Evolutionary conservation across 2,797 vertebrate genomes (phyloP), one percentile per base, ranked within the genome.

Genomic region (Esox lucius): DNA sequence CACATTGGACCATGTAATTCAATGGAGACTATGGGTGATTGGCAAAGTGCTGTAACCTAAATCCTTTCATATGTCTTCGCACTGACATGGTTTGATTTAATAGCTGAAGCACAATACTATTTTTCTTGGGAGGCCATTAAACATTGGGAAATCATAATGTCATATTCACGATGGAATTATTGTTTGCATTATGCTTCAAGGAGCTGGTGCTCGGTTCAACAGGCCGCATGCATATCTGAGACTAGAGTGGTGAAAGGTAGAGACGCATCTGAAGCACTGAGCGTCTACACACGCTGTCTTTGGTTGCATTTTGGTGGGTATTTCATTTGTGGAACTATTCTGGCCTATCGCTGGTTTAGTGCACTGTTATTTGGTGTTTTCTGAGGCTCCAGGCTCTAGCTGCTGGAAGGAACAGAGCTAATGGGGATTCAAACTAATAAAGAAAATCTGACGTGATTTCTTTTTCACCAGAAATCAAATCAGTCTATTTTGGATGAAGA

Each of bases 1-100:
- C 91, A 91, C 91, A 91, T 91, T 92, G 91, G 90, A 88, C 91
- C 91, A 91, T 91, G 91, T 91, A 83, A 82, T 31, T 87, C 91
- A 83, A 84, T 90, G 76, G 88, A 90, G 89, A 76, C 78, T 75
- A 31, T 79, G 86, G 85, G 88, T 91, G 84, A 87, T 92, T 91
- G 71, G 12, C 11, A 17, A 39, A 82, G 84, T 77, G 61, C 83
- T 90, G 5, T 19, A 89, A 89, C 88, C 89, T 91, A 90, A 90
- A 91, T 91, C 91, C 89, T 68, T 70, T 78, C 86, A 84, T 89
- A 3, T 88, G 89, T 89, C 89, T 85, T 86, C 82, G 80, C 73
- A 88, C 87, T 88, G 87, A 86, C 88, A 78, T 80, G 87, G 71
- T 81, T 69, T 90, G 91, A 91, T 90, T 86, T 88, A 92, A 78